These are phyloP conservation scores for Vultur gryphus DNA, from an alignment of 2,797 vertebrate species.

Conservation along the genomic window DNA sequence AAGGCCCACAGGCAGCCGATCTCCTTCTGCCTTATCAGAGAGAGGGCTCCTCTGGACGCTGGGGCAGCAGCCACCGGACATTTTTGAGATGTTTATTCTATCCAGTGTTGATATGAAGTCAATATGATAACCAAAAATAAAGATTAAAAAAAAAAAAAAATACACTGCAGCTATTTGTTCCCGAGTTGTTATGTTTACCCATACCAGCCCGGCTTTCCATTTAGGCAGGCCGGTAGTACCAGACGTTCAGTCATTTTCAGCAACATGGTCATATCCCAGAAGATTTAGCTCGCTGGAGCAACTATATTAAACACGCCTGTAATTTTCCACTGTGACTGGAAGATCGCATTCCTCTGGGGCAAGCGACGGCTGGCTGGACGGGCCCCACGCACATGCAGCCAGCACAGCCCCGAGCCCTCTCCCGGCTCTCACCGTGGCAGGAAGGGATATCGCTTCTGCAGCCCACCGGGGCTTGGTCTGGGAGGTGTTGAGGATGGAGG, in stretches of 20 bases:
- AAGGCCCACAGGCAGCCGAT: conserved; percentile 20
- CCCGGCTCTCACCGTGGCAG: accelerated
- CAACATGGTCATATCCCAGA: conserved; percentile 58
- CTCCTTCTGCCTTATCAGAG: background rate
- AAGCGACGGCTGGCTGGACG: background rate
- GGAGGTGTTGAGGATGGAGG: background rate
- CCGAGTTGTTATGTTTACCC: conserved; percentile 52
- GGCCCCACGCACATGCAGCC: accelerated
- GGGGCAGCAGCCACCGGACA: conserved; percentile 2
- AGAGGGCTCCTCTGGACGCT: conserved; percentile 37
- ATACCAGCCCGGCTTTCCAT: conserved; percentile 40
- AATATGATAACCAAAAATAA: conserved; percentile 61
- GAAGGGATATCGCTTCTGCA: background rate
- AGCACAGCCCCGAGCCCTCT: background rate
- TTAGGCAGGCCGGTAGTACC: conserved; percentile 35
- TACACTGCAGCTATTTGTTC: conserved; percentile 40
- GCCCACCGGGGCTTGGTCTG: background rate
- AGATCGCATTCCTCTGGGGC: background rate
- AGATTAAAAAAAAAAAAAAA: conserved; percentile 22
- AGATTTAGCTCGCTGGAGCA: conserved; percentile 43
- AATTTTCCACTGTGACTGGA: conserved; percentile 69
- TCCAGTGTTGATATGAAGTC: conserved; percentile 27
- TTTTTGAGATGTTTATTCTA: conserved; percentile 55
- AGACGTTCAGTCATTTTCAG: conserved; percentile 62
- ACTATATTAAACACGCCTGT: conserved; percentile 61